These are phyloP conservation scores for Pachydiplax longipennis DNA, from an alignment of 2,888 invertebrate species.

Conservation along the genomic window DNA sequence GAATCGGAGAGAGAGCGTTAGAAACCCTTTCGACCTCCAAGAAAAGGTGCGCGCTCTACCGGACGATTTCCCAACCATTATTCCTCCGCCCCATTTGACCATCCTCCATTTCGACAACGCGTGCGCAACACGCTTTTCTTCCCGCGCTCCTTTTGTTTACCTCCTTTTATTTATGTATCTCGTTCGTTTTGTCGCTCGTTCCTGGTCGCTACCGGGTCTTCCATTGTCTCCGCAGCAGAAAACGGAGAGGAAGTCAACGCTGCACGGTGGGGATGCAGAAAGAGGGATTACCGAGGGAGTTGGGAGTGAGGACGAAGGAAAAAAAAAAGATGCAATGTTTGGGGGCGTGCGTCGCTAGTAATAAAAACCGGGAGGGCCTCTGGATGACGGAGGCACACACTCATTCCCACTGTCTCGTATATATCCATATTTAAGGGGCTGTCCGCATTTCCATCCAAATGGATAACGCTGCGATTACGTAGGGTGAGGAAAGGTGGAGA, in stretches of 20 bases:
- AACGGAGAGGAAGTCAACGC: not conserved
- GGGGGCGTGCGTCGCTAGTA: not conserved
- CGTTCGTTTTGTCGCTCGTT: not conserved
- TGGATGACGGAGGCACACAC: slow-evolving; percentile 6
- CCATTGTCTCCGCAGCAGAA: not conserved
- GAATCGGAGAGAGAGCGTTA: not conserved
- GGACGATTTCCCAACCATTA: not conserved
- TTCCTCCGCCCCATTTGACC: not conserved
- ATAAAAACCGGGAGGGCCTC: not conserved
- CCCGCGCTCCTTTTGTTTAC: not conserved
- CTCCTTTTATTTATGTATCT: not conserved
- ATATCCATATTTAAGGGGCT: not conserved
- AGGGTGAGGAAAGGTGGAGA: too few species aligned
- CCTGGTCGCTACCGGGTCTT: not conserved
- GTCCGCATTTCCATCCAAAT: slow-evolving; percentile 20
- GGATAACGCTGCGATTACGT: slow-evolving; percentile 1
- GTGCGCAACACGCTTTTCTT: not conserved
- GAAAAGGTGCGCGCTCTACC: not conserved
- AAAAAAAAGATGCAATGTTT: not conserved
- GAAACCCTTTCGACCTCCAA: not conserved
- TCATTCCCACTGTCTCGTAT: slow-evolving; percentile 10
- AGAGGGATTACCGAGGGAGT: not conserved
- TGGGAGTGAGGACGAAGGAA: not conserved
- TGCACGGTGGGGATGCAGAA: not conserved
- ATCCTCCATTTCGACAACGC: not conserved